phyloP scores from a whole-genome alignment of 2,888 invertebrate genomes.

The Brenthis hecate region DNA sequence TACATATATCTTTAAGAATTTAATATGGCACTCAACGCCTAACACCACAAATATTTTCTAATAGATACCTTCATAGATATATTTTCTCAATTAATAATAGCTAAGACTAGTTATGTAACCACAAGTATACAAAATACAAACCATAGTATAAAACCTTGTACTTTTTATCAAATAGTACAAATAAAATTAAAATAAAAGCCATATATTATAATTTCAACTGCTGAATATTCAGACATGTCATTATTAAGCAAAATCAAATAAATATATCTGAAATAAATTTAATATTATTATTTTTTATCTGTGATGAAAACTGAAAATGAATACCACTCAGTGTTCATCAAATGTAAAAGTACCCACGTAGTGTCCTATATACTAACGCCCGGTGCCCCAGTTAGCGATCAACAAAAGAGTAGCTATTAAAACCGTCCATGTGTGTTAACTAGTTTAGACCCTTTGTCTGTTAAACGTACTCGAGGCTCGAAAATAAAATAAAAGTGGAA shows the following conservation, averaged over 20 bases:
- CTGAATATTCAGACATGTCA: too few species aligned
- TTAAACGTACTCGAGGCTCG: conserved; percentile 53
- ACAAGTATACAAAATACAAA: too few species aligned
- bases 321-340: conserved; percentile 44
- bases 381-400: conserved; percentile 58
- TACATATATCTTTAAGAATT: too few species aligned
- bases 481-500: conserved; percentile 59
- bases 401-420: conserved; percentile 63
- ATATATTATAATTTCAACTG: too few species aligned
- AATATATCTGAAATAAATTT: neutral
- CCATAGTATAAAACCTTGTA: too few species aligned
- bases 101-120: too few species aligned
- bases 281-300: neutral
- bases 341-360: conserved; percentile 44
- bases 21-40: too few species aligned
- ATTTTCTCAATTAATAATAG: too few species aligned
- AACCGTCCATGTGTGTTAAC: conserved; percentile 72
- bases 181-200: too few species aligned
- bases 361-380: conserved; percentile 44
- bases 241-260: neutral
- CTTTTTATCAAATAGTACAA: too few species aligned
- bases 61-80: too few species aligned
- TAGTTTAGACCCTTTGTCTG: conserved; percentile 67
- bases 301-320: conserved; percentile 39
- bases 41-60: too few species aligned